phyloP scores from a whole-genome alignment of 2,888 invertebrate species.

The Hesperia comma region DNA sequence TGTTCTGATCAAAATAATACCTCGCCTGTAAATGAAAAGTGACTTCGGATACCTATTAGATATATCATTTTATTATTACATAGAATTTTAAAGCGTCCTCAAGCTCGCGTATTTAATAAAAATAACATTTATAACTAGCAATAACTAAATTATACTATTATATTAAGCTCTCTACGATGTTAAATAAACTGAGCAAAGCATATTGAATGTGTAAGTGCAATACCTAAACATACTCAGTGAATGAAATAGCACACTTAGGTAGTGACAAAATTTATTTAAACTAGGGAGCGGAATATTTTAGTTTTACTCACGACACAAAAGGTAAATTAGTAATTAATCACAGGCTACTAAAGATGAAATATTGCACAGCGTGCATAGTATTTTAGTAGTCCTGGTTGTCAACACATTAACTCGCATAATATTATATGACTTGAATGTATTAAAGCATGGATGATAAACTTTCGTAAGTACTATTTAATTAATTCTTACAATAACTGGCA shows the following conservation, averaged over 20 bases:
- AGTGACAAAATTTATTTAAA: too few species aligned
- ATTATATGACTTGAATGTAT: background rate
- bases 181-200: constrained; percentile 14
- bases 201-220: constrained; percentile 1
- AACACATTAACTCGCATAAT: background rate
- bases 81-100: constrained; percentile 53
- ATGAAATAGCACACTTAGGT: background rate
- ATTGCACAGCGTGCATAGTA: background rate
- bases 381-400: background rate
- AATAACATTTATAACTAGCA: constrained; percentile 60
- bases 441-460: background rate
- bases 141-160: constrained; percentile 51
- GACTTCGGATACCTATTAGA: constrained; percentile 8
- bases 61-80: constrained; percentile 18
- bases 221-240: background rate
- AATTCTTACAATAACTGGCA: constrained; percentile 5
- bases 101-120: constrained; percentile 68
- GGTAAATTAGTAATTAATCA: too few species aligned
- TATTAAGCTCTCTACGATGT: constrained; percentile 31
- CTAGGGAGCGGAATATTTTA: too few species aligned
- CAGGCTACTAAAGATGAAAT: background rate
- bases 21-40: background rate
- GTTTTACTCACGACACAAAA: too few species aligned
- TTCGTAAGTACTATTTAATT: constrained; percentile 1
- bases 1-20: too few species aligned